Base-by-base conservation (phyloP, 2,888 invertebrate genomes). In the Sinhomidia bicolor region DNA sequence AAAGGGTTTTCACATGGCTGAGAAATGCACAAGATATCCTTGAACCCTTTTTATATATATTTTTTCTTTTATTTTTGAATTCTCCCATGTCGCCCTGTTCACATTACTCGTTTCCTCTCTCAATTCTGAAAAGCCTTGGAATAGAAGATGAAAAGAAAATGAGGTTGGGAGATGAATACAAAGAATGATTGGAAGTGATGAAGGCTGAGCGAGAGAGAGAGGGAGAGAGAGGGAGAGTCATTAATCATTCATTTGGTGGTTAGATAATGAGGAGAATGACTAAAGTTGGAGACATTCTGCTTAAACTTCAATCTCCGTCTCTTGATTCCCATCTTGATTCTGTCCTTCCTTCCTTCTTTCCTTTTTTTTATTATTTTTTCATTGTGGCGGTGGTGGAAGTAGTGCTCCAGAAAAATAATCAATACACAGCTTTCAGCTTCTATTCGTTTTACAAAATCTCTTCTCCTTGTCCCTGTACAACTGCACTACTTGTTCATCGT, bases 191-290 rank as follows among this genome's bases (percentile, higher is more conserved):
- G 85, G 82, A 90, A 87, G 90, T 90, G 90, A 89, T 87, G 90
- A 90, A 90, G 89, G 90, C 89, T 90, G 86, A 86, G 81, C n/a
- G n/a, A n/a, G n/a, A n/a, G n/a, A n/a, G n/a, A n/a, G n/a, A n/a
- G n/a, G n/a, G n/a, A n/a, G n/a, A n/a, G n/a, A n/a, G n/a, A n/a
- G n/a, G n/a, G n/a, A 88, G 85, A 84, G 90, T 89, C 90, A 91
- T 91, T 90, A 91, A 90, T 91, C 91, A 91, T 91, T 90, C 90
- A 90, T 90, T 91, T n/a, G 89, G 90, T 90, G 89, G 89, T 90
- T 89, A 88, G 90, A 90, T 91, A 91, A 91, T 91, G 91, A 91
- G 85, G 80, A 47, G 89, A 85, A 81, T 81, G 88, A 85, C 85
- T 65, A 81, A 76, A 82, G 88, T 85, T 88, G 82, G 78, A 85